Percentiles rank a stretch among this genome's conserved stretches.
Evolutionary conservation across 1,140 invertebrate species (phyloP).

Genomic region (Drosophila persimilis): DNA sequence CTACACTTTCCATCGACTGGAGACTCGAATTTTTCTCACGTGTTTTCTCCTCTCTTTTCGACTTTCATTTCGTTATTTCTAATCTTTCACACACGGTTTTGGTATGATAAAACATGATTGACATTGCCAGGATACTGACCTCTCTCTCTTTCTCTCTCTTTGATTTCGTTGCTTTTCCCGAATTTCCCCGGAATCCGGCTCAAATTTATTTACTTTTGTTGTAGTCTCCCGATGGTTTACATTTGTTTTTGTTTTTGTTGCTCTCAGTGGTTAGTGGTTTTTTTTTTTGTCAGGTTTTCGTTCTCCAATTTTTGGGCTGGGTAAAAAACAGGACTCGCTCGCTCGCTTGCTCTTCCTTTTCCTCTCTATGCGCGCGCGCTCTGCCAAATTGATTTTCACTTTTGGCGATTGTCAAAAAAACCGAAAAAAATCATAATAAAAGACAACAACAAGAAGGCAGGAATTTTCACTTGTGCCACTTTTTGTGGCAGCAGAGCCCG

Average conservation of each 20-base stretch:
- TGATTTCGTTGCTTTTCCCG: conserved; percentile 11
- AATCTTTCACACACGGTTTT: neutral
- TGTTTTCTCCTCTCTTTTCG: too few species aligned
- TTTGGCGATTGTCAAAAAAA: conserved; percentile 68
- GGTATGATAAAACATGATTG: too few species aligned
- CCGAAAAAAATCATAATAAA: conserved; percentile 51
- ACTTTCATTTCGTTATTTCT: too few species aligned
- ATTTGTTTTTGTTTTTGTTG: conserved; percentile 44
- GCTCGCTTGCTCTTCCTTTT: conserved; percentile 28
- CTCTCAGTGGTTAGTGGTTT: conserved; percentile 20
- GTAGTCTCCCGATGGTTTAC: conserved; percentile 15
- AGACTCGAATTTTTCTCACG: too few species aligned
- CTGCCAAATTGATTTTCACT: conserved; percentile 77
- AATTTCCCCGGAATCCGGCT: conserved; percentile 36
- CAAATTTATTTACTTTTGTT: conserved; percentile 74
- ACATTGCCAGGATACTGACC: conserved; percentile 47
- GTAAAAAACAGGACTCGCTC: conserved; percentile 43
- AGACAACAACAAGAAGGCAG: conserved; percentile 50
- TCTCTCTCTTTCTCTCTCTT: conserved; percentile 40
- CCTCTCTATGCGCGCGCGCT: conserved; percentile 58
- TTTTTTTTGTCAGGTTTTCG: conserved; percentile 65
- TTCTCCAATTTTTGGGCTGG: conserved; percentile 49
- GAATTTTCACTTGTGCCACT: conserved; percentile 81
- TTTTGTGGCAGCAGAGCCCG: conserved; percentile 40
- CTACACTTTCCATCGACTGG: too few species aligned